These are phyloP conservation scores for Cylindroiulus punctatus DNA, from an alignment of 2,888 invertebrate species.

Conservation along the genomic window DNA sequence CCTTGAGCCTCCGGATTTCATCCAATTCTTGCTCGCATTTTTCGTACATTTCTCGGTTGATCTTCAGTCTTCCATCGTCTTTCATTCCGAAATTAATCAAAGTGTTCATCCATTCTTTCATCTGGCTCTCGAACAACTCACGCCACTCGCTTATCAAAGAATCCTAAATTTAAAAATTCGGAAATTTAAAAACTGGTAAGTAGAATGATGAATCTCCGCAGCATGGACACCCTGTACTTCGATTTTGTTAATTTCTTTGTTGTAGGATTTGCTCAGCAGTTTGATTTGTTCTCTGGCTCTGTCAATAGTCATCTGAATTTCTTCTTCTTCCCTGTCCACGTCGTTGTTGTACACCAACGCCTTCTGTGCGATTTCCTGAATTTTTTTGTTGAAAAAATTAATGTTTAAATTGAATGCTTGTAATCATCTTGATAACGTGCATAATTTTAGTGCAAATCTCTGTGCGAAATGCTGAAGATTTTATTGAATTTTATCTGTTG, in stretches of 20 bases:
- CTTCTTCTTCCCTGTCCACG: conserved; percentile 53
- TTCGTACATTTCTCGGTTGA: conserved; percentile 21
- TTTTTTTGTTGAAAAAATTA: neutral
- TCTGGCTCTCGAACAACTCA: neutral
- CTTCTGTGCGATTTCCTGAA: conserved; percentile 36
- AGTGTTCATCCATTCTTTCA: conserved; percentile 43
- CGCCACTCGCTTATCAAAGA: conserved; percentile 21
- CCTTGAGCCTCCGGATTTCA: conserved; percentile 11
- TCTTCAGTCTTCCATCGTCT: conserved; percentile 24
- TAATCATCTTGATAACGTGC: no score
- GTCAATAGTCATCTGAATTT: conserved; percentile 52
- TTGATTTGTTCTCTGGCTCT: conserved; percentile 48
- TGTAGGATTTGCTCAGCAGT: conserved; percentile 35
- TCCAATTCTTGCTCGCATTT: conserved; percentile 54
- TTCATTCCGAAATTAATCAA: conserved; percentile 20
- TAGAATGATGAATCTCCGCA: no score
- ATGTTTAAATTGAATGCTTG: neutral
- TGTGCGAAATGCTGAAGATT: no score
- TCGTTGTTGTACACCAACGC: neutral
- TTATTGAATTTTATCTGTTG: neutral
- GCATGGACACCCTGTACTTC: no score
- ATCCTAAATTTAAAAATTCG: conserved; percentile 51
- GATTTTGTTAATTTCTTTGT: conserved; percentile 46
- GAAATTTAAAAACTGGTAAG: neutral
- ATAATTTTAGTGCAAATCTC: no score